phyloP scores from a whole-genome alignment of 2,888 invertebrate genomes.

The Aphrophora alni region DNA sequence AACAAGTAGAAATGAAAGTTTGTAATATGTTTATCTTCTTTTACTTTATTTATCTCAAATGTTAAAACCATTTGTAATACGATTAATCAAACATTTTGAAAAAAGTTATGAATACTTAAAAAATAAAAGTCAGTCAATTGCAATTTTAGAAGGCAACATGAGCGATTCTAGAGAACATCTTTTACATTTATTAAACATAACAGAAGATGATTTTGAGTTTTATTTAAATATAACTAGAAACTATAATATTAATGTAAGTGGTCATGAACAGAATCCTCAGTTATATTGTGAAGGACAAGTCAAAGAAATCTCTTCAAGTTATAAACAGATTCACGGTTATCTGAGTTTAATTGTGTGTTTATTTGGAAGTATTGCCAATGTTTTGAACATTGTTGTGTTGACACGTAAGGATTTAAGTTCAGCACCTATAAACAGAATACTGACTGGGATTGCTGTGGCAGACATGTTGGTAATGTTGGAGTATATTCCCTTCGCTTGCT shows the following conservation, averaged over 20 bases:
- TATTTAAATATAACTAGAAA: too few relatives aligned
- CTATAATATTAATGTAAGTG: too few relatives aligned
- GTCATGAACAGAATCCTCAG: not conserved
- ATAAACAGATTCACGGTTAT: conserved; percentile 78
- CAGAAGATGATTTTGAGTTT: too few relatives aligned
- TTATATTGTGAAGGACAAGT: not conserved
- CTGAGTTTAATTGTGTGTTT: conserved; percentile 82
- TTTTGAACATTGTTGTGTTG: conserved; percentile 85
- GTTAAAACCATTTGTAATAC: too few relatives aligned
- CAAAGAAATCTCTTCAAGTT: conserved; percentile 60
- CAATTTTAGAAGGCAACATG: not conserved
- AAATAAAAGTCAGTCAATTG: not conserved
- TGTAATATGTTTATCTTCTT: too few relatives aligned
- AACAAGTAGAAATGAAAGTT: too few relatives aligned
- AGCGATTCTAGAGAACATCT: conserved; percentile 1
- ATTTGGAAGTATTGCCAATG: conserved; percentile 87
- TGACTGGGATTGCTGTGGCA: too few relatives aligned
- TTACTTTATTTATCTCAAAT: too few relatives aligned
- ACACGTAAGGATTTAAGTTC: conserved; percentile 80
- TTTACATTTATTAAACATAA: conserved; percentile 28
- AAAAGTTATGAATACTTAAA: not conserved
- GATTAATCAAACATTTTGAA: not conserved
- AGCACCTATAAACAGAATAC: conserved; percentile 85
- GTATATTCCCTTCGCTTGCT: too few relatives aligned
- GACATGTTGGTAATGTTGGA: too few relatives aligned